Conservation (phyloP, 2,797 vertebrate genomes). For the Glyptemys insculpta region DNA sequence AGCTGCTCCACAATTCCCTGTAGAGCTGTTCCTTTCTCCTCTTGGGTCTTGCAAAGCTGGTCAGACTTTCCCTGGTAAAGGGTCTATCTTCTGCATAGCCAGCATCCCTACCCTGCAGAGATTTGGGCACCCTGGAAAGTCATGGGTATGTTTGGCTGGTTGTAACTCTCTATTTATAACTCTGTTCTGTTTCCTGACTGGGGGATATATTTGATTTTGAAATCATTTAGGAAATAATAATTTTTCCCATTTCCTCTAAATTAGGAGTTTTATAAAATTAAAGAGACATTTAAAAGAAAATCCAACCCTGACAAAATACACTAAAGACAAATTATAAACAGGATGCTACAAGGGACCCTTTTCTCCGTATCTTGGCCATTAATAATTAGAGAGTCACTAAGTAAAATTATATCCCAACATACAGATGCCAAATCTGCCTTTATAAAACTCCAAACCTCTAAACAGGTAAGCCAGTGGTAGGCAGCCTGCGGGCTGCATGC, state of each 20-base stretch:
- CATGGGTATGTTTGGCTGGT: neutral
- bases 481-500: too few relatives aligned
- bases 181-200: neutral
- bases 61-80: neutral
- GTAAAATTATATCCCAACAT: neutral
- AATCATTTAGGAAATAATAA: neutral
- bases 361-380: neutral
- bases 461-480: neutral
- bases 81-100: neutral
- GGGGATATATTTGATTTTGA: neutral
- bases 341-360: neutral
- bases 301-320: neutral
- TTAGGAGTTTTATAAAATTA: neutral
- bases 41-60: neutral
- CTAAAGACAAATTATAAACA: neutral
- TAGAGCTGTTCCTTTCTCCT: neutral
- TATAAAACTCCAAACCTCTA: neutral
- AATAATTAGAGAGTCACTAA: neutral
- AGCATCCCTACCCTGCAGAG: neutral
- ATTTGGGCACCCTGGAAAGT: rapidly evolving
- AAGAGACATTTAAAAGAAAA: neutral
- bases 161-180: neutral
- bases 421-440: neutral
- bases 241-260: neutral
- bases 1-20: neutral